Evolutionary conservation across 2,113 vertebrate species (phyloP), one percentile per base, ranked within the genome.

Genomic region (Mus musculus): DNA sequence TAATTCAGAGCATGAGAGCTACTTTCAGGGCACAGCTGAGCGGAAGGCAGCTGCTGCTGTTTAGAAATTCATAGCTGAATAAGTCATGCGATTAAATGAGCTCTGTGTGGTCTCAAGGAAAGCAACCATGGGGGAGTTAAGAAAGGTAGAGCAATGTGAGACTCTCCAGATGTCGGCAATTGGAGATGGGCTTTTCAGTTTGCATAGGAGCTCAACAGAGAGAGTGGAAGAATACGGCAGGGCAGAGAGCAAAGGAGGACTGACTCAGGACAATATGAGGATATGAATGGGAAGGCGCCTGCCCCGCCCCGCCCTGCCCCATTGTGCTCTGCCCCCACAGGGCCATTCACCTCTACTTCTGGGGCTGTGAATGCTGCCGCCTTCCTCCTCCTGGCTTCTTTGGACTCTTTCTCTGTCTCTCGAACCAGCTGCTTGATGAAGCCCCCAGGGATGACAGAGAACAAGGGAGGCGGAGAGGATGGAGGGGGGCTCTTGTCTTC

Each of bases 361-460:
- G 97, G 98, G 24, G 22, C 12, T 0, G 42, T 24, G 0, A 2
- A 92, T 2, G 12, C 93, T 11, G 98, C 98, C 0, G 99, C 98
- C 71, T 99, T 99, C 90, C 98, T 99, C 52, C 81, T 77, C 26
- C 98, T 99, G 0, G 98, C 99, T 0, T 95, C 98, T 86, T 98
- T 98, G 80, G 98, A 98, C 97, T 99, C 99, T 96, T 99, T 99
- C 98, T 99, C 99, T 0, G 99, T 99, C 89, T 99, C 99, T 94
- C 99, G 97, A 92, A 99, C 99, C 1, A 99, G 99, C 97, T 99
- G 99, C 95, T 98, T 99, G 97, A 99, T 99, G 99, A 99, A 99
- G 1, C 99, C 99, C 26, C 99, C 99, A 0, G 99, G 99, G 81
- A 99, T 98, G 49, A 98, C 98, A 0, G 99, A 99, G 91, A 99